These are phyloP conservation scores for Magallana ariakensis DNA, from an alignment of 1,140 invertebrate genomes.

Conservation along the genomic window DNA sequence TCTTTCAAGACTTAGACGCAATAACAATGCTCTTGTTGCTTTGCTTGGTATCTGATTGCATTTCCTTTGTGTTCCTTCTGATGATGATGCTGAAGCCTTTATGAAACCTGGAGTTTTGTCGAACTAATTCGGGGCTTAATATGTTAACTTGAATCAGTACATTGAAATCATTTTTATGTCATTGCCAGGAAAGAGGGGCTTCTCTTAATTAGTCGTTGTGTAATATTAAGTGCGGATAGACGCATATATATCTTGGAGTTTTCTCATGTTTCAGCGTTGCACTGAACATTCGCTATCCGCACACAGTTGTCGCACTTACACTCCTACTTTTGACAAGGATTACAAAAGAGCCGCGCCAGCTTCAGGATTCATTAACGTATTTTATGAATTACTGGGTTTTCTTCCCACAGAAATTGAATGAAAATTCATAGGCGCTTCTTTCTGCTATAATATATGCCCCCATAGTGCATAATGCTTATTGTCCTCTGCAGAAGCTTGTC, in stretches of 20 bases:
- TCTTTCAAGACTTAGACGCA: neutral
- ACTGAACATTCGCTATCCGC: neutral
- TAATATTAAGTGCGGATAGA: conserved; percentile 1
- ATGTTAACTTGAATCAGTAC: conserved; percentile 5
- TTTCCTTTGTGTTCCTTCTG: neutral
- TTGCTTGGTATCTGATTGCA: neutral
- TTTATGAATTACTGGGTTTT: neutral
- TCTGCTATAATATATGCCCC: too few relatives aligned
- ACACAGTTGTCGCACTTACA: neutral
- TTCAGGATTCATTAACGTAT: neutral
- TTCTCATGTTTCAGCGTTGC: neutral
- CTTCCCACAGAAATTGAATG: neutral
- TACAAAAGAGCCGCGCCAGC: neutral
- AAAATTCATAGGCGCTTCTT: neutral
- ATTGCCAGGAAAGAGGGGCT: neutral
- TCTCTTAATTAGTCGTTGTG: neutral
- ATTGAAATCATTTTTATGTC: conserved; percentile 35
- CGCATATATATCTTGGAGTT: neutral
- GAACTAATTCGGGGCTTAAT: neutral
- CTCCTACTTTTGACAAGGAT: neutral
- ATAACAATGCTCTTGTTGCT: neutral
- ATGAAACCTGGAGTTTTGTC: neutral
- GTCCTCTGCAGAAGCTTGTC: neutral
- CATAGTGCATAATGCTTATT: neutral
- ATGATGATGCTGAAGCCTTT: neutral